Evolutionary conservation across 1,140 invertebrate genomes (phyloP).

Genomic region (Maniola jurtina): DNA sequence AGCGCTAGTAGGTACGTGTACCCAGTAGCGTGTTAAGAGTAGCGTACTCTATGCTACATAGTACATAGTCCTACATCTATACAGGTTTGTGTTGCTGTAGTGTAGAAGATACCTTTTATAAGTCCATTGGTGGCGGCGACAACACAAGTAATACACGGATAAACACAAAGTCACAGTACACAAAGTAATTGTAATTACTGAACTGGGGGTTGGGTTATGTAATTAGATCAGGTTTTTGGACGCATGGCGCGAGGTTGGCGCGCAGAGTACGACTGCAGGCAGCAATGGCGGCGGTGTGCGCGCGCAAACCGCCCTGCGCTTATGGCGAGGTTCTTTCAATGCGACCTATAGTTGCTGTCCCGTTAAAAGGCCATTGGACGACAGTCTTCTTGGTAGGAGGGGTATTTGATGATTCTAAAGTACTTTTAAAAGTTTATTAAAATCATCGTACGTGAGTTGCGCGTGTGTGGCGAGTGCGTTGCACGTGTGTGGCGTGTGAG

Average conservation of each 20-base stretch:
- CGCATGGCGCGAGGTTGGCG: constrained; percentile 62
- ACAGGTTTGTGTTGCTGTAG: not conserved
- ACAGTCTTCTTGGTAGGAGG: too few relatives aligned
- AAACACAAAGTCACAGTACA: constrained; percentile 32
- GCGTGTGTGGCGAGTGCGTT: too few relatives aligned
- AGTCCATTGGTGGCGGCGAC: constrained; percentile 35
- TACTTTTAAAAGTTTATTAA: too few relatives aligned
- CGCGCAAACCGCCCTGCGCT: constrained; percentile 68
- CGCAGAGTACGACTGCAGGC: constrained; percentile 65
- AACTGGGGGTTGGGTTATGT: constrained; percentile 57
- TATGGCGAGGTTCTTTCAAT: constrained; percentile 32
- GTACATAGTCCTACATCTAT: constrained; percentile 16
- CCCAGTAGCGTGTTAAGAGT: constrained; percentile 30
- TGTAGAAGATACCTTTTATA: constrained; percentile 33
- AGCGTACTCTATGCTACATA: constrained; percentile 24
- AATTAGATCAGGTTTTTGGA: constrained; percentile 50
- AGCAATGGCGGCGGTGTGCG: constrained; percentile 68
- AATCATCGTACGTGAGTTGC: too few relatives aligned
- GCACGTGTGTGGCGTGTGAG: too few relatives aligned
- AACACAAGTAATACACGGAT: constrained; percentile 31
- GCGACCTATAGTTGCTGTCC: not conserved
- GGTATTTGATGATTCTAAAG: too few relatives aligned
- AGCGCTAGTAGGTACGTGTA: constrained; percentile 28
- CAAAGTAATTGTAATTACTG: constrained; percentile 33
- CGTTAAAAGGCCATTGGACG: too few relatives aligned